Percentiles rank a stretch among this genome's conserved stretches.
Evolutionary conservation across 2,888 invertebrate species (phyloP).

Genomic region (Aspidiotus destructor): DNA sequence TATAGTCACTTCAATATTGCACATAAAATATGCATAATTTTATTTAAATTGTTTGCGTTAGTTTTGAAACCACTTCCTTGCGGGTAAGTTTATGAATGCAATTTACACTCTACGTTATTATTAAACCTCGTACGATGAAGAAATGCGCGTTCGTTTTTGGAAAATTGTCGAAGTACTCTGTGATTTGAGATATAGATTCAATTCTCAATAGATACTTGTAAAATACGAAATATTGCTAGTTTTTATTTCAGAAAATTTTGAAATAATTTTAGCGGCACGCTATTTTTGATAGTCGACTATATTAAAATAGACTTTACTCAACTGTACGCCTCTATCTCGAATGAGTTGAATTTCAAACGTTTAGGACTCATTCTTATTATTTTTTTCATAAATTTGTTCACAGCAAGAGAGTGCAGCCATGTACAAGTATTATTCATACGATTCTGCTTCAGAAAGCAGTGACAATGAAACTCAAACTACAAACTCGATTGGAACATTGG

Average conservation of each 20-base stretch:
- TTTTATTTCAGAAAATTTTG: too few species aligned
- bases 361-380: neutral
- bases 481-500: constrained; percentile 52
- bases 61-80: neutral
- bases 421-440: constrained; percentile 34
- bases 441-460: constrained; percentile 61
- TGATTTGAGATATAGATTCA: neutral
- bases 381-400: neutral
- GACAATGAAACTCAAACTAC: constrained; percentile 62
- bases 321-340: too few species aligned
- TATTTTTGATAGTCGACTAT: too few species aligned
- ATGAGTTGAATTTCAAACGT: neutral
- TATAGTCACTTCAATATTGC: too few species aligned
- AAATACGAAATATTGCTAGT: too few species aligned
- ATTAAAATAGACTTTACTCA: too few species aligned
- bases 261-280: too few species aligned
- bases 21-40: too few species aligned
- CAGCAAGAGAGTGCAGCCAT: constrained; percentile 15
- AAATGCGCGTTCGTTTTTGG: neutral
- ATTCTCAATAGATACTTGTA: too few species aligned
- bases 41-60: neutral
- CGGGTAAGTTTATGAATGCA: neutral
- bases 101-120: too few species aligned
- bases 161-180: neutral
- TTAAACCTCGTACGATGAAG: too few species aligned